Conservation (phyloP, 2,797 vertebrate genomes). For the Rhyacichthys aspro region DNA sequence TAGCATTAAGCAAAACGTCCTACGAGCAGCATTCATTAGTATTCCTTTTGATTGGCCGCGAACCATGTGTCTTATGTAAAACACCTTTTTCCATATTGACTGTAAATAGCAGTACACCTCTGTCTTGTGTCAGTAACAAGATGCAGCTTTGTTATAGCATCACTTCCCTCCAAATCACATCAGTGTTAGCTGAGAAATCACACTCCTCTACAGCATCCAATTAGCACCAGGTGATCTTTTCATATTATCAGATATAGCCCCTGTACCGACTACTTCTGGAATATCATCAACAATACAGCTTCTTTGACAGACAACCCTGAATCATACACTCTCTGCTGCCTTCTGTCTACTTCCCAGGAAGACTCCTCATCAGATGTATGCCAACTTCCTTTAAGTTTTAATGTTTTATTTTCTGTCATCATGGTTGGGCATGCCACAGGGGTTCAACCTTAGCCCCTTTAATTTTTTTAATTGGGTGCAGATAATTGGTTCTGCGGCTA, state of each 20-base stretch:
- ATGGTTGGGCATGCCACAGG: slow-evolving; percentile 7
- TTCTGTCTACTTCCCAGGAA: too few relatives aligned
- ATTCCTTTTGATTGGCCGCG: too few relatives aligned
- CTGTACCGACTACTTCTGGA: not conserved
- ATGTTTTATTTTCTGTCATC: slow-evolving; percentile 31
- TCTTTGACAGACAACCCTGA: slow-evolving; percentile 6
- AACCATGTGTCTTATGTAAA: too few relatives aligned
- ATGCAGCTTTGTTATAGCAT: not conserved
- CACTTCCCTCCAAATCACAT: not conserved
- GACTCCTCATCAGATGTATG: too few relatives aligned
- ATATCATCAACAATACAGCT: not conserved
- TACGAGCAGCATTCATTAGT: too few relatives aligned
- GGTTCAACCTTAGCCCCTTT: slow-evolving; percentile 32
- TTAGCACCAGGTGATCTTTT: not conserved
- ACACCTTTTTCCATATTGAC: too few relatives aligned
- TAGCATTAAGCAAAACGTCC: too few relatives aligned
- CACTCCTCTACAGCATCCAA: not conserved
- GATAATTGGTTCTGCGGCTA: slow-evolving; percentile 32
- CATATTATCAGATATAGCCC: not conserved
- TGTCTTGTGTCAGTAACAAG: not conserved
- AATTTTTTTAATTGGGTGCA: slow-evolving; percentile 39
- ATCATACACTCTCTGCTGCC: slow-evolving; percentile 8
- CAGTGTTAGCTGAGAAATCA: slow-evolving; percentile 3
- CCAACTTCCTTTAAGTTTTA: slow-evolving; percentile 18
- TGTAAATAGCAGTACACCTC: not conserved